Conservation (phyloP, 1,140 invertebrate species). For the Cryptotermes secundus region DNA sequence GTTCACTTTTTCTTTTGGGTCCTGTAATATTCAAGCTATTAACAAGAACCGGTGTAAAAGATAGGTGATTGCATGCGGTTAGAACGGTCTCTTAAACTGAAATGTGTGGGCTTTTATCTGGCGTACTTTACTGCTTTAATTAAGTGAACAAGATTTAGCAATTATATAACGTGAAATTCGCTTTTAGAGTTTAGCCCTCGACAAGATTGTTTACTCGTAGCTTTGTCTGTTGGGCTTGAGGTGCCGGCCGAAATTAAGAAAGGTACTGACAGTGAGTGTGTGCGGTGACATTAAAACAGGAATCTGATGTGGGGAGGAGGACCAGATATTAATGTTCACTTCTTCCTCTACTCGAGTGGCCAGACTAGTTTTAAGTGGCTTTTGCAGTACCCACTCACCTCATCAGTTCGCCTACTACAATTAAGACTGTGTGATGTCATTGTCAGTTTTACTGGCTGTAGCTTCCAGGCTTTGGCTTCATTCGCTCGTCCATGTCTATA, state of each 20-base stretch:
- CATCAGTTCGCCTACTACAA: neutral
- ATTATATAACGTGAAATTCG: neutral
- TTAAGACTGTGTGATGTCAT: neutral
- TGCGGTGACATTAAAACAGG: neutral
- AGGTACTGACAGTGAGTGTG: neutral
- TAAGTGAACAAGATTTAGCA: conserved; percentile 12
- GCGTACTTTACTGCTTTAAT: neutral
- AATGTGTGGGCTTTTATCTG: neutral
- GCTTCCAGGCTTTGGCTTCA: neutral
- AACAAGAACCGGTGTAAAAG: neutral
- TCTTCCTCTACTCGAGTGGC: neutral
- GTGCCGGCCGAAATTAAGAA: neutral
- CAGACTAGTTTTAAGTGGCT: neutral
- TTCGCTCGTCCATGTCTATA: neutral
- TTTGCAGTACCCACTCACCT: neutral
- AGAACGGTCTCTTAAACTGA: neutral
- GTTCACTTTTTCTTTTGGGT: neutral
- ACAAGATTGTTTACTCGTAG: neutral
- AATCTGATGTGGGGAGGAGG: neutral
- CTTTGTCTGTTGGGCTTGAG: neutral
- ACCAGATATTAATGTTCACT: neutral
- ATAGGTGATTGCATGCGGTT: neutral
- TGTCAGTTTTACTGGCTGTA: neutral
- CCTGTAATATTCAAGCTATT: neutral
- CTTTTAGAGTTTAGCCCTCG: neutral